These are phyloP conservation scores for Puffinus mauretanicus DNA, from an alignment of 2,113 vertebrate genomes.

Conservation along the genomic window DNA sequence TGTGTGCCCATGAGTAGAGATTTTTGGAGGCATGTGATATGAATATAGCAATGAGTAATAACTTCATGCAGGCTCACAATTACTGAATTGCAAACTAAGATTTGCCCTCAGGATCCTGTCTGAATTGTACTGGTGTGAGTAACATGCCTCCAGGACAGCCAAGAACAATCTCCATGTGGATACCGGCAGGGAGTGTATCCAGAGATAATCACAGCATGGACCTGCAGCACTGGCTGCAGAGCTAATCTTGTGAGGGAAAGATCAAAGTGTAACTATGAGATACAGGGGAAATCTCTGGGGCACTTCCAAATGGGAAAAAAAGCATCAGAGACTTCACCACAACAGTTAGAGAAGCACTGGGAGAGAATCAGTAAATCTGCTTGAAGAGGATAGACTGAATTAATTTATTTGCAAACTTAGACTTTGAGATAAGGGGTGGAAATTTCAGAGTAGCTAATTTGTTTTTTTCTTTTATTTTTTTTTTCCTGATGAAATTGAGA, in stretches of 20 bases:
- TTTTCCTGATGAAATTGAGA: not conserved
- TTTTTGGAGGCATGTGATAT: not conserved
- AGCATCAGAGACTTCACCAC: not conserved
- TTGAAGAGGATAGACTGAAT: not conserved
- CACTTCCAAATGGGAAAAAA: not conserved
- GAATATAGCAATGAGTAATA: not conserved
- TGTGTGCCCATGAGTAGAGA: not conserved
- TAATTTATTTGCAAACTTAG: not conserved
- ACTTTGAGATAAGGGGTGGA: not conserved
- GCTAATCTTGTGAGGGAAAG: not conserved
- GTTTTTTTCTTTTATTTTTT: not conserved
- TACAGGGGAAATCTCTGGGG: not conserved
- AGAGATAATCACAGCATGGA: not conserved
- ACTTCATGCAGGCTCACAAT: not conserved
- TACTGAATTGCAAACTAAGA: slow-evolving; percentile 1
- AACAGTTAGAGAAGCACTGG: not conserved
- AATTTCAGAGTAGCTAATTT: not conserved
- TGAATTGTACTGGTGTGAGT: slow-evolving; percentile 6
- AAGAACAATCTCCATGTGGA: not conserved
- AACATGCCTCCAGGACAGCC: not conserved
- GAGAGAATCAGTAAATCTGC: not conserved
- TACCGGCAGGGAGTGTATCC: not conserved
- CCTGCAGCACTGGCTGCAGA: not conserved
- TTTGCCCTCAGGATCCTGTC: not conserved
- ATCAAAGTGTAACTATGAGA: not conserved